A percentile compares a stretch with the other conserved stretches of the same genome.
Evolutionary conservation across 2,113 vertebrate genomes (phyloP).

Genomic region (Dasyprocta punctata): DNA sequence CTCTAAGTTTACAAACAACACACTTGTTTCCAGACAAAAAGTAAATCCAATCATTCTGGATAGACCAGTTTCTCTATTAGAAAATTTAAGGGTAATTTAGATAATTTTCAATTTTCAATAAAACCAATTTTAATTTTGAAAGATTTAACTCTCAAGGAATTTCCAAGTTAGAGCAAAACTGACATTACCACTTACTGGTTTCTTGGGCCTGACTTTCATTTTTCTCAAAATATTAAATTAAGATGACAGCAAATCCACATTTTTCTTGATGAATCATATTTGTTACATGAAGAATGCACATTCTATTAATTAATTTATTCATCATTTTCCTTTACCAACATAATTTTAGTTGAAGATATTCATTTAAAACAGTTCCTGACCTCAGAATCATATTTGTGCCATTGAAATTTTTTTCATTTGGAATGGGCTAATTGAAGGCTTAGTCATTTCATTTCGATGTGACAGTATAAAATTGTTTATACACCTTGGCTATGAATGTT

Average conservation of each 20-base stretch:
- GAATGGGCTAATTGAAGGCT: background rate
- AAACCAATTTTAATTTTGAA: conserved; percentile 17
- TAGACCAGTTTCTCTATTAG: background rate
- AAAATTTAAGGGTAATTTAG: conserved; percentile 22
- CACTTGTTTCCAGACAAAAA: background rate
- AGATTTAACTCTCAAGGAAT: background rate
- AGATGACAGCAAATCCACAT: background rate
- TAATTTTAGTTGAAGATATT: background rate
- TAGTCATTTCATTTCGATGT: conserved; percentile 14
- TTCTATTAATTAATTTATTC: conserved; percentile 9
- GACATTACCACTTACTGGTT: background rate
- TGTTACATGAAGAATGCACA: background rate
- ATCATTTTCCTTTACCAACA: background rate
- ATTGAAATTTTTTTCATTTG: background rate
- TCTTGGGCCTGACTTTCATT: background rate
- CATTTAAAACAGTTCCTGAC: background rate
- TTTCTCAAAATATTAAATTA: background rate
- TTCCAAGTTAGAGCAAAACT: conserved; percentile 10
- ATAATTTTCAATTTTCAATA: background rate
- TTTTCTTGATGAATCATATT: background rate
- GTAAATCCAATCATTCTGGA: background rate
- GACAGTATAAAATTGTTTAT: conserved; percentile 43
- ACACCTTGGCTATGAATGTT: conserved; percentile 22
- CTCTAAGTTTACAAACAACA: background rate
- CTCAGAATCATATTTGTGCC: background rate